Percentiles rank a stretch among this genome's conserved stretches.
Evolutionary conservation across 1,140 invertebrate species (phyloP).

Genomic region (Goniozus legneri): DNA sequence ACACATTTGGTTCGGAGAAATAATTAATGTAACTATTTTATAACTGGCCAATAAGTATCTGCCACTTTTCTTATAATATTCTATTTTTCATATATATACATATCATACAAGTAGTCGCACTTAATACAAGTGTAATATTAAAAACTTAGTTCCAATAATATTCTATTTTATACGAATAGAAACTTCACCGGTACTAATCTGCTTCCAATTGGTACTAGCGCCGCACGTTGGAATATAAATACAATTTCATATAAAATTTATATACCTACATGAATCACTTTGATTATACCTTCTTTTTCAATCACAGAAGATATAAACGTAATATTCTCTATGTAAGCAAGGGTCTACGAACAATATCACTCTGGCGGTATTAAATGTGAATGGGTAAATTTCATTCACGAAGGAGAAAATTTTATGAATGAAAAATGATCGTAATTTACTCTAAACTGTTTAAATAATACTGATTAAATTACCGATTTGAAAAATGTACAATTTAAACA

Average conservation of each 20-base stretch:
- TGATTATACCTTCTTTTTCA: slow-evolving; percentile 40
- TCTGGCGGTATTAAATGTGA: slow-evolving; percentile 41
- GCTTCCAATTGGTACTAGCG: slow-evolving; percentile 26
- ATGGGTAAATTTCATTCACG: too few relatives aligned
- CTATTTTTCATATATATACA: slow-evolving; percentile 36
- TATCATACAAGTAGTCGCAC: slow-evolving; percentile 35
- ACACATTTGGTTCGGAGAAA: slow-evolving; percentile 44
- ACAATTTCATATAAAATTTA: slow-evolving; percentile 44
- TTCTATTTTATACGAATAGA: slow-evolving; percentile 40
- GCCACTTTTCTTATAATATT: slow-evolving; percentile 45
- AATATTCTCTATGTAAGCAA: slow-evolving; percentile 34
- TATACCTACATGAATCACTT: slow-evolving; percentile 45
- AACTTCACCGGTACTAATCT: slow-evolving; percentile 39
- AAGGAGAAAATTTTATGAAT: too few relatives aligned
- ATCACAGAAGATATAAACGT: slow-evolving; percentile 45
- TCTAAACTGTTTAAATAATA: too few relatives aligned
- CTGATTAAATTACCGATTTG: too few relatives aligned
- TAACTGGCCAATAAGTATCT: slow-evolving; percentile 48
- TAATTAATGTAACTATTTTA: slow-evolving; percentile 41
- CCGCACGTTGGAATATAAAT: slow-evolving; percentile 39
- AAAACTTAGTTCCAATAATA: slow-evolving; percentile 37
- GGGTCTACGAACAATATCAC: slow-evolving; percentile 35
- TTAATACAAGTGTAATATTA: slow-evolving; percentile 37
- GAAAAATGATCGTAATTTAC: too few relatives aligned
- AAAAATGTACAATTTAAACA: too few relatives aligned